Conservation (phyloP, 2,888 invertebrate genomes). For the Tetranychus truncatus region DNA sequence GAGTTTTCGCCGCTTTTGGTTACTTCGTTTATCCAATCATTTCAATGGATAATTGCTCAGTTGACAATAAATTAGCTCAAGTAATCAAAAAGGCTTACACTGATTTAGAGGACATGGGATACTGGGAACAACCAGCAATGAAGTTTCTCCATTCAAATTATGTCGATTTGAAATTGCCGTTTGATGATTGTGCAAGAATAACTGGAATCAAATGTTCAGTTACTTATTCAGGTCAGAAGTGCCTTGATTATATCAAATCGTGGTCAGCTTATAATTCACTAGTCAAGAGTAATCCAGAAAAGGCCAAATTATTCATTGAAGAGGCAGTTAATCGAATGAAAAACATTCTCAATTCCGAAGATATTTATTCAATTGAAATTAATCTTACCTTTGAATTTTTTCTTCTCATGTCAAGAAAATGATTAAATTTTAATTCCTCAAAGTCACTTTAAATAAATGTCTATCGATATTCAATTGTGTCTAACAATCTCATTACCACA, state of each 20-base stretch:
- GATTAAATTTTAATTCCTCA: neutral
- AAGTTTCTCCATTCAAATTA: constrained; percentile 25
- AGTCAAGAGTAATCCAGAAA: constrained; percentile 29
- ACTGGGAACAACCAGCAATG: neutral
- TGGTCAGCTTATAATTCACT: constrained; percentile 32
- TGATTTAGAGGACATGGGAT: neutral
- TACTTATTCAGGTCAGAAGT: constrained; percentile 29
- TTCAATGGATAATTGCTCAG: neutral
- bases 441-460: neutral
- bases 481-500: no score
- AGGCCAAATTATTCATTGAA: constrained; percentile 15
- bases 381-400: neutral
- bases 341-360: neutral
- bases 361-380: neutral
- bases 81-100: neutral
- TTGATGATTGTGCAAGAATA: constrained; percentile 26
- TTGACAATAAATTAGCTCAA: neutral
- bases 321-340: neutral
- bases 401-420: neutral
- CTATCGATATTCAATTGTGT: no score
- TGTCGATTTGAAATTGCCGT: constrained; percentile 27
- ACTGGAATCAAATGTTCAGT: constrained; percentile 12
- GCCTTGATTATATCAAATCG: constrained; percentile 30
- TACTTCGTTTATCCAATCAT: constrained; percentile 7
- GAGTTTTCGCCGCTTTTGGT: constrained; percentile 32